Evolutionary conservation across 2,113 vertebrate genomes (phyloP).

Genomic region (Peromyscus maniculatus): DNA sequence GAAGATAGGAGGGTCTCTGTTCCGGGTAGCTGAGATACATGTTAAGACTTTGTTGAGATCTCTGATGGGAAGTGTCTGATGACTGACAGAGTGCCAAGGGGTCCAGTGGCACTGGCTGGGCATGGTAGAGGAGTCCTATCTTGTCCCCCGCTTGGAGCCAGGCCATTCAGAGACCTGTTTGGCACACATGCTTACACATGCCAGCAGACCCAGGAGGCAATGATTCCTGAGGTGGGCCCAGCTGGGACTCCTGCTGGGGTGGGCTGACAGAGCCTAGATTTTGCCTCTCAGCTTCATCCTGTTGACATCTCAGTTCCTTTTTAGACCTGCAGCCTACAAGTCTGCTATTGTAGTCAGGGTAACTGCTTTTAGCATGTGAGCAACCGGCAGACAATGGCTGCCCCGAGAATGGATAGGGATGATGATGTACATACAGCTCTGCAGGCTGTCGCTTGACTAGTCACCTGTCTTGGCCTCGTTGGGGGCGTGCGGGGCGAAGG

Average conservation of each 20-base stretch:
- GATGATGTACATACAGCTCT: accelerated
- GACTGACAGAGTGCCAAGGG: neutral
- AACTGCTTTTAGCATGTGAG: neutral
- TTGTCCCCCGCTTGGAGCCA: neutral
- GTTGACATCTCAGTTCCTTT: too few species aligned
- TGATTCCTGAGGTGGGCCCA: accelerated
- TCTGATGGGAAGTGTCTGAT: neutral
- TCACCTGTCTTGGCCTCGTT: accelerated
- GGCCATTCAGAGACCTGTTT: neutral
- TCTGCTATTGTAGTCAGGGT: accelerated
- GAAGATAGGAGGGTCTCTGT: neutral
- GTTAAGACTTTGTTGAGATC: neutral
- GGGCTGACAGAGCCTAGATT: neutral
- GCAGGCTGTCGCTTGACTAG: accelerated
- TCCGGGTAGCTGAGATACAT: neutral
- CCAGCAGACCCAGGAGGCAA: neutral
- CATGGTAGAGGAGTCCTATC: neutral
- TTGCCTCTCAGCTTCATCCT: neutral
- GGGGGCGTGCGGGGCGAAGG: accelerated
- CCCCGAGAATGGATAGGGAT: accelerated
- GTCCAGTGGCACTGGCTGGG: neutral
- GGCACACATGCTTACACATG: accelerated
- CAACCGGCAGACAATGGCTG: neutral
- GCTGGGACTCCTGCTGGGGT: neutral
- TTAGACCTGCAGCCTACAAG: neutral